Evolutionary conservation across 2,888 invertebrate genomes (phyloP).

Genomic region (Lasioglossum lativentre): DNA sequence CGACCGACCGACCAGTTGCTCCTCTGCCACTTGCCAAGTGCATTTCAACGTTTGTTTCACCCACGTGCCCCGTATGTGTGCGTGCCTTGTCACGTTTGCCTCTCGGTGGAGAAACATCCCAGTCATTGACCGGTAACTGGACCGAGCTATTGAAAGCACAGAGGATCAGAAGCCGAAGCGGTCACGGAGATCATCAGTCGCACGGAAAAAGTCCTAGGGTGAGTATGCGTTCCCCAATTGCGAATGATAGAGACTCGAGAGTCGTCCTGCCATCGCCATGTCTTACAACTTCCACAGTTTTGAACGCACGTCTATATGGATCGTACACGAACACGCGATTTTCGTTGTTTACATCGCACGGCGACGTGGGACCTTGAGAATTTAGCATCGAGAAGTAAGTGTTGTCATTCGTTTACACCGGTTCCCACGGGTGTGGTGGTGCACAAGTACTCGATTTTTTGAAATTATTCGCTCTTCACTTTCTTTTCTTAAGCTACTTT

Average conservation of each 20-base stretch:
- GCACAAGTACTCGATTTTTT: background rate
- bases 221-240: slow-evolving; percentile 37
- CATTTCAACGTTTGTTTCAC: slow-evolving; percentile 60
- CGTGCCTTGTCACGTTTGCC: slow-evolving; percentile 37
- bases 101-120: slow-evolving; percentile 14
- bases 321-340: background rate
- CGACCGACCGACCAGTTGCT: slow-evolving; percentile 76
- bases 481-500: too few relatives aligned
- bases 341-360: slow-evolving; percentile 46
- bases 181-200: slow-evolving; percentile 24
- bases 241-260: background rate
- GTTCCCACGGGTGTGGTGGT: background rate
- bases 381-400: slow-evolving; percentile 18
- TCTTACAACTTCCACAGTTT: background rate
- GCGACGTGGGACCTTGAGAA: slow-evolving; percentile 60
- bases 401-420: slow-evolving; percentile 28
- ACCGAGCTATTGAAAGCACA: slow-evolving; percentile 23
- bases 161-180: slow-evolving; percentile 30
- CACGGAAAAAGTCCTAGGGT: slow-evolving; percentile 49
- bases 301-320: background rate
- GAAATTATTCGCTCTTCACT: too few relatives aligned
- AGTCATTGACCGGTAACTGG: slow-evolving; percentile 56
- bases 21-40: slow-evolving; percentile 64
- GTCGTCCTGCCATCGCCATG: background rate
- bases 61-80: slow-evolving; percentile 50